Evolutionary conservation across 2,888 invertebrate species (phyloP).

Genomic region (Busseola fusca): DNA sequence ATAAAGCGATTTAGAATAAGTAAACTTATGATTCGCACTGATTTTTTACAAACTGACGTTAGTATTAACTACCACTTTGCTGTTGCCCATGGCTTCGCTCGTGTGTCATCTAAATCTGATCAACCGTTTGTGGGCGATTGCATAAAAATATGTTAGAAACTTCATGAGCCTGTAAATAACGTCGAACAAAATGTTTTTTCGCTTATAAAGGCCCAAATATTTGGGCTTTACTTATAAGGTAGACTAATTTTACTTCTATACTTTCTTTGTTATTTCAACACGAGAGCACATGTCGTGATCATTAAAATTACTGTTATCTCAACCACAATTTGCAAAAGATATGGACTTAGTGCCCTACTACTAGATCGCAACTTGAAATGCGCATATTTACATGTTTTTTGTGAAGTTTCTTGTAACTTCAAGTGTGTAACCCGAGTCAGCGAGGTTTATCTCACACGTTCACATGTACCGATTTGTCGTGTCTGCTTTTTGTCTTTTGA

Average conservation of each 20-base stretch:
- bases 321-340: conserved; percentile 39
- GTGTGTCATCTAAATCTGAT: neutral
- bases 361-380: conserved; percentile 43
- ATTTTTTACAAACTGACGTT: neutral
- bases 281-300: neutral
- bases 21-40: neutral
- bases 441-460: conserved; percentile 74
- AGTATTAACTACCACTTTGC: neutral
- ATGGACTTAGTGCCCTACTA: conserved; percentile 8
- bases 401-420: conserved; percentile 63
- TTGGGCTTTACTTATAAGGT: neutral
- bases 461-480: conserved; percentile 76
- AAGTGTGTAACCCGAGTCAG: conserved; percentile 64
- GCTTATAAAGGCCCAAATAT: too few relatives aligned
- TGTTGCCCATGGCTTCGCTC: neutral
- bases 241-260: neutral
- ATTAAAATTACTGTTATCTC: conserved; percentile 18
- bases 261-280: neutral
- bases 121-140: neutral
- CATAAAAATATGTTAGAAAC: neutral
- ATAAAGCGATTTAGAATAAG: neutral
- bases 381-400: conserved; percentile 70
- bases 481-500: conserved; percentile 76
- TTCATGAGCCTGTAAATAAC: neutral
- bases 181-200: neutral